Conservation (phyloP, 2,888 invertebrate species). For the Drosophila dives region DNA sequence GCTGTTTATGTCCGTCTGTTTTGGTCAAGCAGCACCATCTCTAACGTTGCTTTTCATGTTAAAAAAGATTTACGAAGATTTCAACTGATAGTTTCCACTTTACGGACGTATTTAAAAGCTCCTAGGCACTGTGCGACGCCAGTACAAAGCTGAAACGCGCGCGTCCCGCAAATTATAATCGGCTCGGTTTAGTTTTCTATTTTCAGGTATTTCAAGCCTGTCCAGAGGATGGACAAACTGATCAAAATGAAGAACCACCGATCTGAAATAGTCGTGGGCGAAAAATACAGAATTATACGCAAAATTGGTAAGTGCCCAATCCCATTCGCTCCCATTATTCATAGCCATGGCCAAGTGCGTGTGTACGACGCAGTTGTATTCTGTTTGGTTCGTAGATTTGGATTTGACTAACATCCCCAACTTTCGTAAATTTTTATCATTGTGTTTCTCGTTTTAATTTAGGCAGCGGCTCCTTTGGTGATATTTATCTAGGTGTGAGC, state of each 20-base stretch:
- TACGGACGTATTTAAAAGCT: slow-evolving; percentile 1
- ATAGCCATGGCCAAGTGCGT: background rate
- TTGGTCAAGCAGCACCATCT: slow-evolving; percentile 39
- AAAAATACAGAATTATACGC: slow-evolving; percentile 96
- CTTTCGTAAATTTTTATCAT: background rate
- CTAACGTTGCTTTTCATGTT: slow-evolving; percentile 34
- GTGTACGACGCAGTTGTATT: slow-evolving; percentile 6
- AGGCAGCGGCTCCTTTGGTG: slow-evolving; percentile 98
- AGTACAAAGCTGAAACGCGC: slow-evolving; percentile 19
- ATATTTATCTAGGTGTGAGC: slow-evolving; percentile 98
- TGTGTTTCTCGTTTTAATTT: background rate
- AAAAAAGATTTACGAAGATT: slow-evolving; percentile 37
- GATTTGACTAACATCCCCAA: background rate
- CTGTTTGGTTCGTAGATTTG: slow-evolving; percentile 1
- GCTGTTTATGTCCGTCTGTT: slow-evolving; percentile 48
- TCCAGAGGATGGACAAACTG: slow-evolving; percentile 35
- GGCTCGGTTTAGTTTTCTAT: slow-evolving; percentile 12
- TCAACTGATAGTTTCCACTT: slow-evolving; percentile 18
- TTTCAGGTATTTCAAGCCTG: background rate
- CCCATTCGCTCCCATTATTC: slow-evolving; percentile 4
- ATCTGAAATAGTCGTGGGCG: slow-evolving; percentile 93
- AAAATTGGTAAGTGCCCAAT: slow-evolving; percentile 91
- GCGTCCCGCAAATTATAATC: background rate
- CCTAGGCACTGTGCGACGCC: slow-evolving; percentile 11
- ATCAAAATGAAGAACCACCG: slow-evolving; percentile 79